These are phyloP conservation scores for Toxotes jaculatrix DNA, from an alignment of 2,113 vertebrate species.

Conservation along the genomic window DNA sequence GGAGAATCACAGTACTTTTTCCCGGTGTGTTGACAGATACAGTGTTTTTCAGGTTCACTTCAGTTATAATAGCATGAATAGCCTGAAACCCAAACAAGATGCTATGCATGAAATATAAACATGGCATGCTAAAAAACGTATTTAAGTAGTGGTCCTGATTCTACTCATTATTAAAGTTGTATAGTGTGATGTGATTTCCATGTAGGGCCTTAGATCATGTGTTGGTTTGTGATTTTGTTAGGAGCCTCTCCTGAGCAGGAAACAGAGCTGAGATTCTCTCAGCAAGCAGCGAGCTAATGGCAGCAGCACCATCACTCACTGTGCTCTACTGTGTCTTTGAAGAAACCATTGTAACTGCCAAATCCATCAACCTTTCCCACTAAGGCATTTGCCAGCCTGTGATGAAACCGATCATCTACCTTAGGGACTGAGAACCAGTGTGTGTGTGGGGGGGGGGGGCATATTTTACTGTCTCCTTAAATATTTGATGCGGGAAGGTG, in stretches of 20 bases:
- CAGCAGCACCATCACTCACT: constrained; percentile 70
- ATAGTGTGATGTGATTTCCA: not conserved
- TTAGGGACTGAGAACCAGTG: constrained; percentile 66
- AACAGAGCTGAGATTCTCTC: constrained; percentile 55
- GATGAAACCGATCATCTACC: constrained; percentile 84
- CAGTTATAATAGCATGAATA: not conserved
- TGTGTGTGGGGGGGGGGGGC: constrained; percentile 26
- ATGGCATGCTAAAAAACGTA: not conserved
- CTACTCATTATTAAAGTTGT: not conserved
- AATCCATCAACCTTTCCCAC: constrained; percentile 79
- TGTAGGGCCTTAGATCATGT: constrained; percentile 3
- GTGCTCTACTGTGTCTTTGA: constrained; percentile 72
- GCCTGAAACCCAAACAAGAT: not conserved
- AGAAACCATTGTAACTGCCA: constrained; percentile 78
- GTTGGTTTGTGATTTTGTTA: not conserved
- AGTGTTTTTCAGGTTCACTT: not conserved
- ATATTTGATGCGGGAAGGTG: constrained; percentile 80
- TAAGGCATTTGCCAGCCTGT: constrained; percentile 74
- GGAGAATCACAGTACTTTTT: not conserved
- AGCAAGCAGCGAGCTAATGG: constrained; percentile 61
- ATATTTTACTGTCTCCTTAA: constrained; percentile 81
- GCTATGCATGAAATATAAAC: not conserved
- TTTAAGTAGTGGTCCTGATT: not conserved
- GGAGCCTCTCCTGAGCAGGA: constrained; percentile 39
- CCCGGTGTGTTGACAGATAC: not conserved